Conservation (phyloP, 2,888 invertebrate species). For the Gari tellinella region DNA sequence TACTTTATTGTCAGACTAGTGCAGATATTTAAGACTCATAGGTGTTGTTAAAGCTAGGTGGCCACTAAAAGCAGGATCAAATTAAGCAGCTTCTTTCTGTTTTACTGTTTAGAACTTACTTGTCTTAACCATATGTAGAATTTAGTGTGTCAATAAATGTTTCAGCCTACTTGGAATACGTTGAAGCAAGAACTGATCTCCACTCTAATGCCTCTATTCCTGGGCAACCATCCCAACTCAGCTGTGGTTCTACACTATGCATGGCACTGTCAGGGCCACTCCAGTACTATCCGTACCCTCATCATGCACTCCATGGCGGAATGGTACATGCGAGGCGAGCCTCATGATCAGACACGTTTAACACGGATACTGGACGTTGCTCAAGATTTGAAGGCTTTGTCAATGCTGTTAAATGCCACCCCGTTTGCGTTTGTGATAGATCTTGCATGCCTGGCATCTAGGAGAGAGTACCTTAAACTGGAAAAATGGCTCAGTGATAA, state of each 20-base stretch:
- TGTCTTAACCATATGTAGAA: too few species aligned
- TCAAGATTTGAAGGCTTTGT: constrained; percentile 94
- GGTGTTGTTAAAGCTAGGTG: too few species aligned
- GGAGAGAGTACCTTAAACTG: constrained; percentile 97
- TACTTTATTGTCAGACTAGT: too few species aligned
- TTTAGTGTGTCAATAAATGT: constrained; percentile 15
- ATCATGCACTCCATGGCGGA: constrained; percentile 98
- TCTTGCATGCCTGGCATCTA: constrained; percentile 97
- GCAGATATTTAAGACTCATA: too few species aligned
- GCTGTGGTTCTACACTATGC: constrained; percentile 98
- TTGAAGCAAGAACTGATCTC: constrained; percentile 93
- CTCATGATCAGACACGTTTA: constrained; percentile 94
- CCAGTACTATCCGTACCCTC: constrained; percentile 80
- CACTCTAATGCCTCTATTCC: constrained; percentile 95
- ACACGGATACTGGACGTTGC: constrained; percentile 98
- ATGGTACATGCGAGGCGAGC: constrained; percentile 95
- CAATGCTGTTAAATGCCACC: constrained; percentile 94
- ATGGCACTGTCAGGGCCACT: constrained; percentile 90
- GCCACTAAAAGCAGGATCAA: too few species aligned
- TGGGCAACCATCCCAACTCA: constrained; percentile 98
- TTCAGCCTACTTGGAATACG: constrained; percentile 83
- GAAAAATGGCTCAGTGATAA: constrained; percentile 99
- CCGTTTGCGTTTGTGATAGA: constrained; percentile 94
- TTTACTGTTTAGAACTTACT: too few species aligned
- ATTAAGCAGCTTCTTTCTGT: too few species aligned